A percentile compares a stretch with the other conserved stretches of the same genome.
These are phyloP conservation scores for Danio kyathit DNA, from an alignment of 2,797 vertebrate species.

Conservation along the genomic window DNA sequence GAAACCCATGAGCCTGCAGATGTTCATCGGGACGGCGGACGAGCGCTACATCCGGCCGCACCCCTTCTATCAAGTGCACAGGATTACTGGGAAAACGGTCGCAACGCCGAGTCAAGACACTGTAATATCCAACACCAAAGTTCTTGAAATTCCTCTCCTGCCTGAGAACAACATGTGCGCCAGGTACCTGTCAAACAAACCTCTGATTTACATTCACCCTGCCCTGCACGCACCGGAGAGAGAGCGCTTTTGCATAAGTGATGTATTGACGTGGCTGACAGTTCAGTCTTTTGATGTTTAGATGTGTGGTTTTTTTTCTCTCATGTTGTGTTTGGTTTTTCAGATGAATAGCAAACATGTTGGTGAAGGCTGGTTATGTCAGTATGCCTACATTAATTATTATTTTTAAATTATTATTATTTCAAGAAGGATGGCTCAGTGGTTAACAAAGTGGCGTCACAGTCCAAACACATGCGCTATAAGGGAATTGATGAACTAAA, in stretches of 20 bases:
- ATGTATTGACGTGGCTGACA: conserved; percentile 27
- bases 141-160: conserved; percentile 92
- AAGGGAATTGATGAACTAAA: too few relatives aligned
- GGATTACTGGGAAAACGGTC: conserved; percentile 97
- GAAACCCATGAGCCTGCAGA: conserved; percentile 87
- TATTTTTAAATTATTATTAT: too few relatives aligned
- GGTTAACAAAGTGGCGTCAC: too few relatives aligned
- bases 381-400: too few relatives aligned
- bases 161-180: conserved; percentile 93
- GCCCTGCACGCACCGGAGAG: conserved; percentile 21
- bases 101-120: conserved; percentile 92
- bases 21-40: conserved; percentile 96
- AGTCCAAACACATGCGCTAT: too few relatives aligned
- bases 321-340: too few relatives aligned
- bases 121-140: conserved; percentile 84
- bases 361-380: too few relatives aligned
- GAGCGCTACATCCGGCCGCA: conserved; percentile 91
- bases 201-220: conserved; percentile 53
- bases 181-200: conserved; percentile 79
- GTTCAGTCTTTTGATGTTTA: not conserved
- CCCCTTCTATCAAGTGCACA: conserved; percentile 96
- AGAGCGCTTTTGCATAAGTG: conserved; percentile 24
- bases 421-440: too few relatives aligned
- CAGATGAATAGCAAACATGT: not conserved
- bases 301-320: too few relatives aligned